Evolutionary conservation across 2,113 vertebrate species (phyloP).

Genomic region (Oncorhynchus mykiss): DNA sequence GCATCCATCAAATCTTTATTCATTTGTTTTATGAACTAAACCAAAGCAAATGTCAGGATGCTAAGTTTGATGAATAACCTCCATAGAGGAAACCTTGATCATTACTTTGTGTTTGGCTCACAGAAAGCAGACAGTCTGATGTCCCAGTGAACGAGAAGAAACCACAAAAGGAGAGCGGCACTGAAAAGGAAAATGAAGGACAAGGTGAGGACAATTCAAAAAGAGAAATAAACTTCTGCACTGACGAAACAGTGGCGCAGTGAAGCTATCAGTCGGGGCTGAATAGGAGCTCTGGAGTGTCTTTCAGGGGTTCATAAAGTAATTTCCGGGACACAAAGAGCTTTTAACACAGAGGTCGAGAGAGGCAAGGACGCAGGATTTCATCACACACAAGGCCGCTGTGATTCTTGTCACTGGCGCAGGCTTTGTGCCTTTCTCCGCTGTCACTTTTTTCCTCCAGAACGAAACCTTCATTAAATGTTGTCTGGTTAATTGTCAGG

Average conservation of each 20-base stretch:
- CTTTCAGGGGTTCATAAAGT: slow-evolving; percentile 73
- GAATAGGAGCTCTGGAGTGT: slow-evolving; percentile 55
- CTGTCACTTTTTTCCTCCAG: too few species aligned
- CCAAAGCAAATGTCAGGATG: too few species aligned
- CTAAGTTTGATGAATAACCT: too few species aligned
- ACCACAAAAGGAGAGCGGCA: slow-evolving; percentile 35
- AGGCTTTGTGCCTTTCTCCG: slow-evolving; percentile 35
- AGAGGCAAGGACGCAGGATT: slow-evolving; percentile 66
- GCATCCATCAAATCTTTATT: too few species aligned
- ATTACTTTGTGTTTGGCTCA: not conserved
- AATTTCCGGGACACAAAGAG: slow-evolving; percentile 73
- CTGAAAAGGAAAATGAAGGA: slow-evolving; percentile 26
- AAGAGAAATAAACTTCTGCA: slow-evolving; percentile 30
- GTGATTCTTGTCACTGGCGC: slow-evolving; percentile 50
- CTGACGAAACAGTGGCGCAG: slow-evolving; percentile 22
- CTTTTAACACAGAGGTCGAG: slow-evolving; percentile 66
- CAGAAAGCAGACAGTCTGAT: slow-evolving; percentile 30
- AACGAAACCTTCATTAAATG: too few species aligned
- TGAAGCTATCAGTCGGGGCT: slow-evolving; percentile 52
- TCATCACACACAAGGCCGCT: slow-evolving; percentile 67
- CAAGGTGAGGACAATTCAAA: slow-evolving; percentile 28
- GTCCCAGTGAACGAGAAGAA: slow-evolving; percentile 38
- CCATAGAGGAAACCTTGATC: slow-evolving; percentile 4
- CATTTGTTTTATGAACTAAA: too few species aligned
- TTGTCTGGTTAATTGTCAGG: too few species aligned